phyloP scores from a whole-genome alignment of 1,140 invertebrate species.

The Pantala flavescens region DNA sequence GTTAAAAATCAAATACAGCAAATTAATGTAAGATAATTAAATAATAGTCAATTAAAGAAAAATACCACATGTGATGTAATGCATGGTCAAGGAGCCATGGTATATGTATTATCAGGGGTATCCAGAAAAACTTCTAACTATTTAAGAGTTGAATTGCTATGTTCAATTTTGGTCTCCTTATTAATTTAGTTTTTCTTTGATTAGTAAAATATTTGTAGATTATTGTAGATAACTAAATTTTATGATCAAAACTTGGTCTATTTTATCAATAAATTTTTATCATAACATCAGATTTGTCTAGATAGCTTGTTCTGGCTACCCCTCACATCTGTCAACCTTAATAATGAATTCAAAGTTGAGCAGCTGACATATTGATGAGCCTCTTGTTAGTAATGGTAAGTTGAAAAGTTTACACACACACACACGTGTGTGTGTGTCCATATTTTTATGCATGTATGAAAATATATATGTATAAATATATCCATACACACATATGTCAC shows the following conservation, averaged over 20 bases:
- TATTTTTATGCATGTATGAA: background rate
- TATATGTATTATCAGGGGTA: too few relatives aligned
- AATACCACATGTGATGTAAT: too few relatives aligned
- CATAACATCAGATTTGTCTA: background rate
- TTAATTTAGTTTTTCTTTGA: background rate
- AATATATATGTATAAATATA: conserved; percentile 9
- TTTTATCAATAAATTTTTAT: background rate
- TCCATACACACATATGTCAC: background rate
- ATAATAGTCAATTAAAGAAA: too few relatives aligned
- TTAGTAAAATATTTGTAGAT: too few relatives aligned
- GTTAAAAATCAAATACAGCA: too few relatives aligned
- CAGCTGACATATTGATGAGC: background rate
- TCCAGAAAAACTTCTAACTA: too few relatives aligned
- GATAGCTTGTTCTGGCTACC: background rate
- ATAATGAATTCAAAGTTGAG: background rate
- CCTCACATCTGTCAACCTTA: background rate
- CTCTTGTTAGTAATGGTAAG: background rate
- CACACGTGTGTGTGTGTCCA: background rate
- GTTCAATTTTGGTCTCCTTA: background rate
- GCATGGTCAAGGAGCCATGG: too few relatives aligned
- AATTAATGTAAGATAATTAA: background rate
- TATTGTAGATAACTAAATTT: too few relatives aligned
- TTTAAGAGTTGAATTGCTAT: background rate
- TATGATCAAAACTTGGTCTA: background rate
- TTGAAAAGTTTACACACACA: background rate